Percentiles rank a stretch among this genome's conserved stretches.
These are phyloP conservation scores for Saturnia pavonia DNA, from an alignment of 2,888 invertebrate genomes.

Conservation along the genomic window DNA sequence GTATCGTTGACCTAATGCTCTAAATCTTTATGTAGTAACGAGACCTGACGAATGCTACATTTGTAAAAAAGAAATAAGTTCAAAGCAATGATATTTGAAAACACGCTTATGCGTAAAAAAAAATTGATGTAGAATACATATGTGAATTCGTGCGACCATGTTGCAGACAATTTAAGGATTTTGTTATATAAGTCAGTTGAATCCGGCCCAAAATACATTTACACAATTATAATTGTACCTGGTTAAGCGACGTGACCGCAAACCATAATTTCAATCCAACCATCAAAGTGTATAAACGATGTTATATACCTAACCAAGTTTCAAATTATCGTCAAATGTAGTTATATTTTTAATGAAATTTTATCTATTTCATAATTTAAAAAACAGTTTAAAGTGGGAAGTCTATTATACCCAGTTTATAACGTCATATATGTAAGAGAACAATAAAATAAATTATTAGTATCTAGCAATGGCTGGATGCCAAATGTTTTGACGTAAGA, in stretches of 20 bases:
- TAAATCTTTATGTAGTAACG: neutral
- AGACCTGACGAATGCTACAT: neutral
- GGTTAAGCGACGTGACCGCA: neutral
- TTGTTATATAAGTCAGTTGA: neutral
- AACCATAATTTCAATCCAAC: neutral
- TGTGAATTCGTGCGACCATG: neutral
- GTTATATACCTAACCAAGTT: neutral
- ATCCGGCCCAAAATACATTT: neutral
- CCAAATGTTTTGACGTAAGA: slow-evolving; percentile 25
- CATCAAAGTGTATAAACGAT: neutral
- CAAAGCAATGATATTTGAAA: no score
- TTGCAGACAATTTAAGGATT: neutral
- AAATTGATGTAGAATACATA: no score
- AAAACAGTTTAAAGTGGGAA: neutral
- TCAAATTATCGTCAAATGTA: neutral
- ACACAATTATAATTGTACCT: neutral
- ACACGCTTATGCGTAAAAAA: no score
- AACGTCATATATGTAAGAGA: slow-evolving; percentile 11
- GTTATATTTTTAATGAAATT: neutral
- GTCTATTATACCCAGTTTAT: slow-evolving; percentile 13
- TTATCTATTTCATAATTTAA: neutral
- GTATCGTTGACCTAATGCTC: neutral
- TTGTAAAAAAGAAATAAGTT: neutral
- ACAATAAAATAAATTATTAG: slow-evolving; percentile 20
- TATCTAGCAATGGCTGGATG: slow-evolving; percentile 21